Evolutionary conservation across 2,113 vertebrate genomes (phyloP), one percentile per base, ranked within the genome.

Genomic region (Ahaetulla prasina): DNA sequence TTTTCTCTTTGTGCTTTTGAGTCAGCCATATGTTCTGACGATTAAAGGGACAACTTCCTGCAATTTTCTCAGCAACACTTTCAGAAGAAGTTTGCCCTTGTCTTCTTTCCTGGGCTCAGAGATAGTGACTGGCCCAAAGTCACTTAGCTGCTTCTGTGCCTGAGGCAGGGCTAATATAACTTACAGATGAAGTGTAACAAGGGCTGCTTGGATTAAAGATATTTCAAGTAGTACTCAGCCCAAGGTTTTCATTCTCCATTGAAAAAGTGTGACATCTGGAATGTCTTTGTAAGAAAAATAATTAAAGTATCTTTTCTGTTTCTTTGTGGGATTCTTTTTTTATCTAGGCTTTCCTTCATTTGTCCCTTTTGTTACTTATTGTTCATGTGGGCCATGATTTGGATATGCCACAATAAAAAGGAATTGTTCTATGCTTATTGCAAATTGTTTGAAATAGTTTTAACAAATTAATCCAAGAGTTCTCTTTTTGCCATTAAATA

Each of bases 401-500:
- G 88, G 96, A 91, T 88, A 57, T 94, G 16, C 85, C 93, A 80
- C 89, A 47, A 35, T 16, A 92, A 95, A 89, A 35, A 94, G 8
- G 92, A 90, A 68, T 85, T 63, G 25, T 63, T 63, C 57, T 63
- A 5, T 86, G 12, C 85, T 74, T 68, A 11, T 74, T 94, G 50
- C 94, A 94, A 89, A 20, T 35, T 7, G 30, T 94, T 97, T 94
- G 43, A 93, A 92, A 94, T 1, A 92, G 74, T 92, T 95, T 55
- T 27, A 94, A 47, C 49, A 74, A 93, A 55, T 80, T 74, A 20
- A 39, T 74, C n/a, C 14, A 8, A 93, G 11, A 94, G 3, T 54
- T 25, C 93, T 95, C 25, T 86, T 88, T 95, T 10, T 95, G 47
- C 68, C 39, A 84, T 95, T 95, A 89, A 95, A 3, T 94, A 94